phyloP scores from a whole-genome alignment of 2,888 invertebrate genomes.

The Eueremaeus valkanovi region DNA sequence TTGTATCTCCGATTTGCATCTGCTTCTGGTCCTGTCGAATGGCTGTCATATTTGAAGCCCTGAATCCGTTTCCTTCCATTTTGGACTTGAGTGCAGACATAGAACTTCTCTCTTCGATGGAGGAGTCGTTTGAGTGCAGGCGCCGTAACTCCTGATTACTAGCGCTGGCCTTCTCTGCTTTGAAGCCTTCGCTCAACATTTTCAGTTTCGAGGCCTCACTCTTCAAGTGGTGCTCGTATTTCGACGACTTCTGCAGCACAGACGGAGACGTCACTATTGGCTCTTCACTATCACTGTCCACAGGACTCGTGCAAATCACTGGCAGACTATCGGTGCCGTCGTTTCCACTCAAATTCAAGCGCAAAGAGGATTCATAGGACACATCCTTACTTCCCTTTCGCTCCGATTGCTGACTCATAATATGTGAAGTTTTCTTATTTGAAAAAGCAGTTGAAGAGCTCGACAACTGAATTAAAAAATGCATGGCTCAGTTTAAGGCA shows the following conservation, averaged over 20 bases:
- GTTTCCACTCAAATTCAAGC: neutral
- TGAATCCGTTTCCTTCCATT: slow-evolving; percentile 76
- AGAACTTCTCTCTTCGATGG: slow-evolving; percentile 66
- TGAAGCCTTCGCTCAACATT: slow-evolving; percentile 53
- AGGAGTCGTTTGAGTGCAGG: slow-evolving; percentile 73
- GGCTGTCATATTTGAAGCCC: slow-evolving; percentile 78
- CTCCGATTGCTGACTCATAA: slow-evolving; percentile 25
- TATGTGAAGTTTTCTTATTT: too few species aligned
- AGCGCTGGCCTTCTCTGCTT: slow-evolving; percentile 70
- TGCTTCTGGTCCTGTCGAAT: slow-evolving; percentile 64
- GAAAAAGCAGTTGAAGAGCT: too few species aligned
- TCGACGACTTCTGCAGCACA: neutral
- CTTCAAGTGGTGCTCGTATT: slow-evolving; percentile 42
- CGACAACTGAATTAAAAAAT: too few species aligned
- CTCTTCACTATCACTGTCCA: slow-evolving; percentile 34
- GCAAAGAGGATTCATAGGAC: neutral
- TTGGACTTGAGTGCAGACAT: slow-evolving; percentile 72
- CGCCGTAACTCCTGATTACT: slow-evolving; percentile 65
- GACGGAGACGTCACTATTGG: neutral
- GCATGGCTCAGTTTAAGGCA: too few species aligned
- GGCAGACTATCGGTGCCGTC: neutral
- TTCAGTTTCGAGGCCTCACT: slow-evolving; percentile 45
- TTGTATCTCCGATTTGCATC: slow-evolving; percentile 74
- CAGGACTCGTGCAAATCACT: neutral
- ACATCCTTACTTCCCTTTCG: slow-evolving; percentile 32